A percentile compares a stretch with the other conserved stretches of the same genome.
Conservation (phyloP, 2,888 invertebrate species). For the Auanema sp. region DNA sequence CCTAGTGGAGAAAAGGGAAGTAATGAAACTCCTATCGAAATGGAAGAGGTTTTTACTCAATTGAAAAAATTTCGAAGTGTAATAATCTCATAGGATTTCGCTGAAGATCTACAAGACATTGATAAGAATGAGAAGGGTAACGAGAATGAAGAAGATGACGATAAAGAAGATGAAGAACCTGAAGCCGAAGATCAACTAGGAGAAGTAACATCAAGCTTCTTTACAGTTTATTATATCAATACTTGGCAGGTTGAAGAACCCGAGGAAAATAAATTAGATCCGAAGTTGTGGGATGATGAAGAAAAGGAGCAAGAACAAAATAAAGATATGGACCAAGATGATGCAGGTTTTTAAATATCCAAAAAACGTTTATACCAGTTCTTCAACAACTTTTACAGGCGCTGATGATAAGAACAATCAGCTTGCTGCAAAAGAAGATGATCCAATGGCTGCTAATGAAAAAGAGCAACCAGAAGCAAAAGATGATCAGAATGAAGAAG, state of each 20-base stretch:
- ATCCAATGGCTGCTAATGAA: slow-evolving; percentile 65
- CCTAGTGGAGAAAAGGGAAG: slow-evolving; percentile 31
- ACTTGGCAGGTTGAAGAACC: slow-evolving; percentile 71
- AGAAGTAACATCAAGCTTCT: slow-evolving; percentile 20
- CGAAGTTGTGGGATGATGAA: slow-evolving; percentile 92
- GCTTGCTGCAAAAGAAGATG: slow-evolving; percentile 67
- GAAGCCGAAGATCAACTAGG: slow-evolving; percentile 48
- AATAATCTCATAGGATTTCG: slow-evolving; percentile 43
- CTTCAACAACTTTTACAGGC: slow-evolving; percentile 22
- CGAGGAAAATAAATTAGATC: slow-evolving; percentile 82
- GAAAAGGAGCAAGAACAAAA: slow-evolving; percentile 46
- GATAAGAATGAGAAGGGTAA: slow-evolving; percentile 68
- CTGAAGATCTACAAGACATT: slow-evolving; percentile 57
- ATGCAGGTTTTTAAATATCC: slow-evolving; percentile 22
- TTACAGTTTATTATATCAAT: no score
- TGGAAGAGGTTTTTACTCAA: slow-evolving; percentile 53
- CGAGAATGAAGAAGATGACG: slow-evolving; percentile 71
- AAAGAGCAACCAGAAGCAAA: slow-evolving; percentile 80
- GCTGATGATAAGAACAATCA: slow-evolving; percentile 51
- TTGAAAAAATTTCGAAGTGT: not conserved
- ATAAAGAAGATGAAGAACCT: slow-evolving; percentile 41
- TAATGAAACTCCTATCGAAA: slow-evolving; percentile 62
- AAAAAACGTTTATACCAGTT: no score
- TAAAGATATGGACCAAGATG: slow-evolving; percentile 71
- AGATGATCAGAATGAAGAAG: slow-evolving; percentile 65